Conservation (phyloP, 2,113 vertebrate species). For the Spilogale gracilis region DNA sequence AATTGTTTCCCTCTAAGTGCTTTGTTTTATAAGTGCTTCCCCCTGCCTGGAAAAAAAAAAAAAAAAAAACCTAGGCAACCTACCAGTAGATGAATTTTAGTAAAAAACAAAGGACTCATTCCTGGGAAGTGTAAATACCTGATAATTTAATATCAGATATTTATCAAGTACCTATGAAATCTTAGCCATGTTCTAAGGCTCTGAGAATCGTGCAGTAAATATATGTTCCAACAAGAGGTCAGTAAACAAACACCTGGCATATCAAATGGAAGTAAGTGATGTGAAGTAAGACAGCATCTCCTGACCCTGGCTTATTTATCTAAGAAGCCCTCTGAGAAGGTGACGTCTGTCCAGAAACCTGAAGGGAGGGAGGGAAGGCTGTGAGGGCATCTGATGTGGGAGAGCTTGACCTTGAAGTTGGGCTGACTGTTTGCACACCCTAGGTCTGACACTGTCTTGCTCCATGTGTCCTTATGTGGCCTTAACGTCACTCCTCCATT, state of each 20-base stretch:
- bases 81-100: not conserved
- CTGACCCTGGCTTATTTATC: not conserved
- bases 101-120: not conserved
- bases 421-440: not conserved
- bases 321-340: not conserved
- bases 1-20: not conserved
- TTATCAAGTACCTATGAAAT: not conserved
- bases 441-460: not conserved
- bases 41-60: not conserved
- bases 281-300: not conserved
- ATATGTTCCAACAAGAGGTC: not conserved
- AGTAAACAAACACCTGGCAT: not conserved
- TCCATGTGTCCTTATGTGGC: not conserved
- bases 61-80: not conserved
- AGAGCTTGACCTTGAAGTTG: not conserved
- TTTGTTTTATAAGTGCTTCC: not conserved
- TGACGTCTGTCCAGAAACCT: not conserved
- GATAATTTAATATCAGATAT: not conserved
- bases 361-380: not conserved
- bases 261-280: not conserved
- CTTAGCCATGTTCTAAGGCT: not conserved
- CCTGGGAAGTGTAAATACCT: not conserved
- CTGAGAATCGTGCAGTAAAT: not conserved
- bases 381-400: not conserved
- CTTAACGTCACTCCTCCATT: not conserved